Percentiles rank a stretch among this genome's conserved stretches.
phyloP scores from a whole-genome alignment of 2,113 vertebrate species.

The Colossoma macropomum region DNA sequence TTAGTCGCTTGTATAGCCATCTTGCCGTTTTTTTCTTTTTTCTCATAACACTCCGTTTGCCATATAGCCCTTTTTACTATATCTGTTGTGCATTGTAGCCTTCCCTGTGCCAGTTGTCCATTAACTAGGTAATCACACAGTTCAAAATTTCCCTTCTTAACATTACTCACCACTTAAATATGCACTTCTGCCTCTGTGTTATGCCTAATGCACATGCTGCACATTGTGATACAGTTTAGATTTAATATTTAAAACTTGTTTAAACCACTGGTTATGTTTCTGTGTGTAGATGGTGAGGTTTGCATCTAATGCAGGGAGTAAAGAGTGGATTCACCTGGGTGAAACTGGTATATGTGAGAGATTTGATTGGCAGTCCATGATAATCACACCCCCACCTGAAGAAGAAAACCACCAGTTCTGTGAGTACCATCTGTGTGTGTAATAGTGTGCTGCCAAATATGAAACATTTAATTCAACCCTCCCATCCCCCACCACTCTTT shows the following conservation, averaged over 20 bases:
- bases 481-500: background rate
- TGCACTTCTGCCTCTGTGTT: no score
- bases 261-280: background rate
- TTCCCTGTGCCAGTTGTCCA: no score
- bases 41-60: no score
- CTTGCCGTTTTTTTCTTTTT: no score
- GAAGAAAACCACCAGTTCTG: conserved; percentile 75
- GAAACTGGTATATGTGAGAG: conserved; percentile 66
- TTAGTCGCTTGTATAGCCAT: no score
- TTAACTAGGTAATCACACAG: background rate
- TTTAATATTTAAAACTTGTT: background rate
- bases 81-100: no score
- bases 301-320: conserved; percentile 64
- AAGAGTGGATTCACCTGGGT: conserved; percentile 72
- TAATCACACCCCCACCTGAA: conserved; percentile 67
- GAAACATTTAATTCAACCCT: no score
- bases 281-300: conserved; percentile 74
- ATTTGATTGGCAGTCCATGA: conserved; percentile 79
- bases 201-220: background rate
- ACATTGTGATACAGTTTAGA: background rate
- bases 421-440: conserved; percentile 57
- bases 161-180: background rate
- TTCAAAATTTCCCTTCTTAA: no score
- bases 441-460: no score
- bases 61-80: no score